A percentile compares a stretch with the other conserved stretches of the same genome.
These are phyloP conservation scores for Ictalurus furcatus DNA, from an alignment of 2,113 vertebrate species.

Conservation along the genomic window DNA sequence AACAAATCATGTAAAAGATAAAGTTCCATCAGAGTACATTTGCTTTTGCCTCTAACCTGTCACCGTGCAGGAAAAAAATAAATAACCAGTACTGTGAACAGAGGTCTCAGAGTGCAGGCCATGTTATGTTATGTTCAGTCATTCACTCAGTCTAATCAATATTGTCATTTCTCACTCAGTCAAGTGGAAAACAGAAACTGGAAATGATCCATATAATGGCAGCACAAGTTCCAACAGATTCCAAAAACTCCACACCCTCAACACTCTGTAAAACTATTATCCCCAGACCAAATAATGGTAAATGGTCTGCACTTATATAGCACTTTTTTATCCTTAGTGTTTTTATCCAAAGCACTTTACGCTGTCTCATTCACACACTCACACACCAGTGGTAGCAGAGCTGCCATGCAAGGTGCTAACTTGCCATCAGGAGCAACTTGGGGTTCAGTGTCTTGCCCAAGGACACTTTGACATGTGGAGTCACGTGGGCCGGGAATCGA, in stretches of 20 bases:
- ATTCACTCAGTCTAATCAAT: neutral
- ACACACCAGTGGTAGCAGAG: no score
- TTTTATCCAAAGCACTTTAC: no score
- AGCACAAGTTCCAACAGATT: constrained; percentile 28
- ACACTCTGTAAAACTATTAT: constrained; percentile 6
- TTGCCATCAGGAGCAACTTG: no score
- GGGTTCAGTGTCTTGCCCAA: no score
- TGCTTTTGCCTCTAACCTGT: neutral
- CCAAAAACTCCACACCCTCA: constrained; percentile 8
- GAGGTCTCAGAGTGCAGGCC: no score
- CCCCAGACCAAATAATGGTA: neutral
- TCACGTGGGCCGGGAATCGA: no score
- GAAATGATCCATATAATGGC: constrained; percentile 16
- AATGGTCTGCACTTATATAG: no score
- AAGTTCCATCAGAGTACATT: neutral
- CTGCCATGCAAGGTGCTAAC: no score
- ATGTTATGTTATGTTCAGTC: neutral
- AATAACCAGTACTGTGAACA: neutral
- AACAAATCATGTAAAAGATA: neutral
- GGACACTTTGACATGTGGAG: no score
- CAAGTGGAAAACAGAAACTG: constrained; percentile 16
- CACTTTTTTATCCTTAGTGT: no score
- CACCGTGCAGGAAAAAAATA: neutral
- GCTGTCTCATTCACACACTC: no score
- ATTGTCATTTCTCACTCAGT: constrained; percentile 1